Evolutionary conservation across 2,797 vertebrate species (phyloP).

Genomic region (Phylloscopus collybita): DNA sequence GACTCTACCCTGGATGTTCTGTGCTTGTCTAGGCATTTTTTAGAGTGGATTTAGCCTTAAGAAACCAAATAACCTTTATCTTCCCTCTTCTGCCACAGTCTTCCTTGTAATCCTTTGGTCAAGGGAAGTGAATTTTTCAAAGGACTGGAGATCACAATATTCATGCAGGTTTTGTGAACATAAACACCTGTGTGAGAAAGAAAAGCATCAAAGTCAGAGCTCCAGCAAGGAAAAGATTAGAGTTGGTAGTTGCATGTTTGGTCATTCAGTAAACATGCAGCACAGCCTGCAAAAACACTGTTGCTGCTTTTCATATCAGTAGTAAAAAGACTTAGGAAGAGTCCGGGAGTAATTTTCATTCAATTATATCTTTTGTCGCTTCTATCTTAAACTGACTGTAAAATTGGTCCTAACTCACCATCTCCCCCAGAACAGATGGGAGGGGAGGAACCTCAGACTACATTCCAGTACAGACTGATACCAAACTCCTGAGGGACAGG

Average conservation of each 20-base stretch:
- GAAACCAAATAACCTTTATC: neutral
- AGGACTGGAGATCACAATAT: neutral
- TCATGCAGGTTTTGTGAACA: neutral
- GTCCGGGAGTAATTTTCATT: neutral
- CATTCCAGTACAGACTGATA: neutral
- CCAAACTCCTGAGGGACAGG: neutral
- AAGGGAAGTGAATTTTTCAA: neutral
- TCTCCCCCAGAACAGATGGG: neutral
- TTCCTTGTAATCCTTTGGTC: neutral
- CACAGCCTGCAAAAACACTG: neutral
- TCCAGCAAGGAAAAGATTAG: neutral
- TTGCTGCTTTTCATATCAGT: neutral
- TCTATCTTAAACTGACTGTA: neutral
- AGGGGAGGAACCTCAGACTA: neutral
- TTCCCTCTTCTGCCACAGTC: neutral
- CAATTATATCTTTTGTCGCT: neutral
- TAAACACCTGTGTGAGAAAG: neutral
- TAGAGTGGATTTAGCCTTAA: neutral
- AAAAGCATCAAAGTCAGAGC: neutral
- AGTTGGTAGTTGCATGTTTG: neutral
- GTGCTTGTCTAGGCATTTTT: neutral
- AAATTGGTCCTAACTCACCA: neutral
- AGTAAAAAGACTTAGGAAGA: neutral
- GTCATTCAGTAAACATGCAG: neutral
- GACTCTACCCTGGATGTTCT: neutral